Evolutionary conservation across 2,797 vertebrate genomes (phyloP).

Genomic region (Chaetophractus vellerosus): DNA sequence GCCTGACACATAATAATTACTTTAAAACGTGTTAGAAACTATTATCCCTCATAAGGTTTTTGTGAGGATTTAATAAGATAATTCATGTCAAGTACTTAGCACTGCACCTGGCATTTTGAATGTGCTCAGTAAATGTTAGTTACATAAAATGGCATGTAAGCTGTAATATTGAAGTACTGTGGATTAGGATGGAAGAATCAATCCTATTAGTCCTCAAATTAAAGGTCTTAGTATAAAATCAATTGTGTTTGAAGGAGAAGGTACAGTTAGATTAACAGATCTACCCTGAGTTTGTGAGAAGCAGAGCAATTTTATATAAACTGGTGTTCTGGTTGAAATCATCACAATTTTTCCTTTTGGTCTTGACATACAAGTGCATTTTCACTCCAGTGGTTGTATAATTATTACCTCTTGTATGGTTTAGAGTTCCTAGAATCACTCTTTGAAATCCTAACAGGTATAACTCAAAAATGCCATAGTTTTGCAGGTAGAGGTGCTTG

Average conservation of each 20-base stretch:
- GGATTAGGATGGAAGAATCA: not conserved
- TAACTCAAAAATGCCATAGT: not conserved
- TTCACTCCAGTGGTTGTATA: not conserved
- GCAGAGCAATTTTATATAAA: not conserved
- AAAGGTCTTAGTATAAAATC: not conserved
- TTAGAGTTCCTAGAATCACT: constrained; percentile 36
- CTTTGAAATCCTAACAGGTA: constrained; percentile 13
- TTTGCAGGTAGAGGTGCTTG: not conserved
- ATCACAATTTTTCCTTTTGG: not conserved
- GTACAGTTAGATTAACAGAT: not conserved
- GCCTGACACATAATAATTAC: not conserved
- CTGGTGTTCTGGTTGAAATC: not conserved
- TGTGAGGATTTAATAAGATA: constrained; percentile 31
- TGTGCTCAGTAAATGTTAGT: constrained; percentile 33
- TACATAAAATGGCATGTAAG: not conserved
- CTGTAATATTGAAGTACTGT: not conserved
- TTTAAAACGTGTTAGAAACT: not conserved
- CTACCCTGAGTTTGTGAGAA: not conserved
- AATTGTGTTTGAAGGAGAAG: not conserved
- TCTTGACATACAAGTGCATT: not conserved
- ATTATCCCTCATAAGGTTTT: not conserved
- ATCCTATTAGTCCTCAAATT: not conserved
- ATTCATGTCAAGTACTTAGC: not conserved
- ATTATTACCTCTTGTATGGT: not conserved
- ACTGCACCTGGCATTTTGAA: not conserved